Percentiles rank a stretch among this genome's conserved stretches.
These are phyloP conservation scores for Trichomalopsis sarcophagae DNA, from an alignment of 1,140 invertebrate species.

Conservation along the genomic window DNA sequence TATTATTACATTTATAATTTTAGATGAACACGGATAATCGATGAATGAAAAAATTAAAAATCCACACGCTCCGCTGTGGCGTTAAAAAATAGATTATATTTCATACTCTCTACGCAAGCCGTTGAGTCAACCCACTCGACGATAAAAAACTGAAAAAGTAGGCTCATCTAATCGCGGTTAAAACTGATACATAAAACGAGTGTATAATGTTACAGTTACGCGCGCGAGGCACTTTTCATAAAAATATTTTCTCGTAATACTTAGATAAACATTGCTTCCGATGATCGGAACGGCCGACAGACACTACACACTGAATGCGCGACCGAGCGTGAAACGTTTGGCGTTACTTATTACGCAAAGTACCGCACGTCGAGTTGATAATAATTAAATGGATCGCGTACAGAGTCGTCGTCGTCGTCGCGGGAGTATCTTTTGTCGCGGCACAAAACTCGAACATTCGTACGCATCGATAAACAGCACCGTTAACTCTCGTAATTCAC, in stretches of 20 bases:
- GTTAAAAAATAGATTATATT: background rate
- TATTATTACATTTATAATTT: background rate
- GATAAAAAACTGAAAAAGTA: background rate
- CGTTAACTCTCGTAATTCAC: constrained; percentile 24
- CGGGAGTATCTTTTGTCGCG: background rate
- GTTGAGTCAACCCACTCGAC: background rate
- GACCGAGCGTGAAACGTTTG: background rate
- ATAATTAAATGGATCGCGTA: background rate
- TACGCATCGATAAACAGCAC: background rate
- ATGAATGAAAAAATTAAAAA: background rate
- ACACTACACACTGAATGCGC: background rate
- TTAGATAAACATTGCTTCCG: background rate
- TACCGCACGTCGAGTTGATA: background rate
- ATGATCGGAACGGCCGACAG: background rate
- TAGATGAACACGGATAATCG: background rate
- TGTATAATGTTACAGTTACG: background rate
- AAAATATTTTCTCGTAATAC: constrained; percentile 5
- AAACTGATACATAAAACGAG: background rate
- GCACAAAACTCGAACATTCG: background rate
- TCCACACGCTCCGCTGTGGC: background rate
- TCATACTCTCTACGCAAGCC: too few relatives aligned
- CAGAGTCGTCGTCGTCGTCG: too few relatives aligned
- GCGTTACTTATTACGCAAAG: constrained; percentile 1
- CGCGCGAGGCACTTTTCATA: background rate
- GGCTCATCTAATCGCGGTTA: background rate